These are phyloP conservation scores for Carettochelys insculpta DNA, from an alignment of 2,113 vertebrate genomes.

Conservation along the genomic window DNA sequence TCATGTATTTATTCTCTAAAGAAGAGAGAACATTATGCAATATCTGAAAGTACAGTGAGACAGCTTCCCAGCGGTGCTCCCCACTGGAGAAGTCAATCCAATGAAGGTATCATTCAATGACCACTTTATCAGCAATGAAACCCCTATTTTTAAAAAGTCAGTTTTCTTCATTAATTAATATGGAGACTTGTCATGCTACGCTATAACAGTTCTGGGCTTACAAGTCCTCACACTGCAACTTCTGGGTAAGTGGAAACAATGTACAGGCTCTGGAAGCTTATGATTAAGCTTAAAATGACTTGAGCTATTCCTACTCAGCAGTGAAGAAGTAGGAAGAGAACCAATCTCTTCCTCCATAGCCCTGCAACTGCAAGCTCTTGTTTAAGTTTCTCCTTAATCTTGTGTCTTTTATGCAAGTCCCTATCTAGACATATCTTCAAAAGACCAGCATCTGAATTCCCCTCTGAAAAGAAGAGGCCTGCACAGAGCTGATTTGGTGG, in stretches of 20 bases:
- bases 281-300: neutral
- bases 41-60: rapidly evolving
- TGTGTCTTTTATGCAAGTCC: neutral
- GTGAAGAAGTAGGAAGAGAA: neutral
- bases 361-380: neutral
- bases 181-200: neutral
- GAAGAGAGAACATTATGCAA: neutral
- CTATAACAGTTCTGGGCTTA: neutral
- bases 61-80: rapidly evolving
- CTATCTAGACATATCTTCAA: neutral
- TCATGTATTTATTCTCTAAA: slow-evolving; percentile 84
- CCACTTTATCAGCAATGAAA: rapidly evolving
- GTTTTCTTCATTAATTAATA: neutral
- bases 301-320: neutral
- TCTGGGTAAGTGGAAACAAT: neutral
- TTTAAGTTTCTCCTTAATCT: neutral
- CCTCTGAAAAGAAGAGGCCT: neutral
- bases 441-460: neutral
- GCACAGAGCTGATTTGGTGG: too few species aligned
- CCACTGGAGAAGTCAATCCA: rapidly evolving
- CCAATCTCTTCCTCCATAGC: neutral
- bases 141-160: neutral
- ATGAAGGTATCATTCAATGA: neutral
- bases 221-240: neutral
- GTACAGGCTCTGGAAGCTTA: neutral